A percentile compares a stretch with the other conserved stretches of the same genome.
Conservation (phyloP, 2,113 vertebrate genomes). For the Loxodonta africana region DNA sequence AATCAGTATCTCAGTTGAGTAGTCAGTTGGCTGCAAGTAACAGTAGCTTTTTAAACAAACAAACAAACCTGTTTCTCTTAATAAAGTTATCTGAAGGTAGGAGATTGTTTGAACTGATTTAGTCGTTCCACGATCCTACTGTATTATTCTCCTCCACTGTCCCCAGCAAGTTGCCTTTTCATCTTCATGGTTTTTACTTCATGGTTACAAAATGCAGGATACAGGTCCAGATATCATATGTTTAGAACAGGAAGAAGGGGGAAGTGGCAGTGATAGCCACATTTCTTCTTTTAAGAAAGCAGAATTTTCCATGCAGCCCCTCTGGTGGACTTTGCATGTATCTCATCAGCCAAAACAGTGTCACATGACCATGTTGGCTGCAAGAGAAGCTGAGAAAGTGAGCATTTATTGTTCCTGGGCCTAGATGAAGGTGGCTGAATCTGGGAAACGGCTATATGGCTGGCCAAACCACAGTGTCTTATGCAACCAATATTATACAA, state of each 20-base stretch:
- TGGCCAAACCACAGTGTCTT: background rate
- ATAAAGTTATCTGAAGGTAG: background rate
- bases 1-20: background rate
- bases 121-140: background rate
- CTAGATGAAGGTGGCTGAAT: background rate
- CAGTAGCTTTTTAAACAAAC: conserved; percentile 33
- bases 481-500: background rate
- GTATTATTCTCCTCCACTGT: background rate
- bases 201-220: background rate
- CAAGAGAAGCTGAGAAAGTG: background rate
- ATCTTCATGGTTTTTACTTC: background rate
- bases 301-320: background rate
- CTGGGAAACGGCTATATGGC: background rate
- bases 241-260: background rate
- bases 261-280: background rate
- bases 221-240: background rate
- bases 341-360: background rate
- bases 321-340: background rate
- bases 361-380: background rate
- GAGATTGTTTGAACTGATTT: background rate
- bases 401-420: background rate
- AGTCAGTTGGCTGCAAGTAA: background rate
- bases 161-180: background rate
- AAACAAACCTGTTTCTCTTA: background rate
- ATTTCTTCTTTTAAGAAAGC: background rate